Evolutionary conservation across 2,888 invertebrate genomes (phyloP).

Genomic region (Caenorhabditis sp.): DNA sequence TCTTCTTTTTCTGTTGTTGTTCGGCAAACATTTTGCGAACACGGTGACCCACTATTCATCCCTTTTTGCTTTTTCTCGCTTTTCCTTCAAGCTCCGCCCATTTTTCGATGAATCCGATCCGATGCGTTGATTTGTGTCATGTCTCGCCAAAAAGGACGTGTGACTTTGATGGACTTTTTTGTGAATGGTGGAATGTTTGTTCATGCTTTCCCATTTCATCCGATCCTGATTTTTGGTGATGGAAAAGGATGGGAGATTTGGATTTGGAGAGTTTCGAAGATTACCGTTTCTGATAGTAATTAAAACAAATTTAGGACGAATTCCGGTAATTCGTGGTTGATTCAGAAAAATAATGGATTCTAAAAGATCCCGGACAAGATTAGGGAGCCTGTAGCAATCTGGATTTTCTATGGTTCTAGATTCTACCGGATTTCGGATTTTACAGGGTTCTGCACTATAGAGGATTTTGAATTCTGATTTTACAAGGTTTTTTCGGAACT

Average conservation of each 20-base stretch:
- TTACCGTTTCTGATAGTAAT: no score
- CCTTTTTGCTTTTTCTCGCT: neutral
- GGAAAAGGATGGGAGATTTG: neutral
- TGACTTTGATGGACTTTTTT: slow-evolving; percentile 20
- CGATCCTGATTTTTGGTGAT: slow-evolving; percentile 9
- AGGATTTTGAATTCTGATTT: no score
- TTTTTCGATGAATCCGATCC: neutral
- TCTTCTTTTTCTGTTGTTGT: slow-evolving; percentile 22
- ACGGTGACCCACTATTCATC: slow-evolving; percentile 27
- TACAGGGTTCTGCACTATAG: no score
- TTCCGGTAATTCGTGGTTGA: no score
- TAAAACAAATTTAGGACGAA: no score
- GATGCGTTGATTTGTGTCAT: slow-evolving; percentile 8
- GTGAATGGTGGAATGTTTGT: neutral
- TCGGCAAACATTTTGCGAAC: slow-evolving; percentile 55
- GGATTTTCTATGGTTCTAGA: no score
- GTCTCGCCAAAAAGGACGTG: slow-evolving; percentile 16
- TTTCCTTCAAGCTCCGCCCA: slow-evolving; percentile 19
- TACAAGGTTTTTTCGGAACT: no score
- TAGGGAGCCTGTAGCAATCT: no score
- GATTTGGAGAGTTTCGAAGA: neutral
- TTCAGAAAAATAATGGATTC: no score
- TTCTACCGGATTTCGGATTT: no score
- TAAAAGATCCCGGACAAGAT: no score
- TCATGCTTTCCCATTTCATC: neutral